Percentiles rank a stretch among this genome's conserved stretches.
Evolutionary conservation across 2,797 vertebrate species (phyloP).

Genomic region (Prunella strophiata): DNA sequence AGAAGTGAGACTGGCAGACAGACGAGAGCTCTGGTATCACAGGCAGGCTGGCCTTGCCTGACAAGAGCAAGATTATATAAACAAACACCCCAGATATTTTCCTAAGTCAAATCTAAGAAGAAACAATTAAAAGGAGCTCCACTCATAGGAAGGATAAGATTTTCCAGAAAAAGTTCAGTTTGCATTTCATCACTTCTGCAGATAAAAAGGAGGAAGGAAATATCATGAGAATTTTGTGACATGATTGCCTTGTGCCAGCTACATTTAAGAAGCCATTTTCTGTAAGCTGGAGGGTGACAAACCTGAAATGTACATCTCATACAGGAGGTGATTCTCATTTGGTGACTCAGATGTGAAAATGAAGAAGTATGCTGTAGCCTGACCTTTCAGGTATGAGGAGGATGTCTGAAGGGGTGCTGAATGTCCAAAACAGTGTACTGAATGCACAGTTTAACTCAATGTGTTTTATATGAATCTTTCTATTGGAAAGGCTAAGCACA

Average conservation of each 20-base stretch:
- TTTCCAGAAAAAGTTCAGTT: neutral
- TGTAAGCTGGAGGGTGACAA: neutral
- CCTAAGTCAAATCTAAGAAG: neutral
- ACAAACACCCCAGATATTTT: neutral
- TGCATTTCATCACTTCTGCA: neutral
- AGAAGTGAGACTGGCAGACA: constrained; percentile 57
- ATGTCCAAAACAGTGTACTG: neutral
- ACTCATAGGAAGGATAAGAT: neutral
- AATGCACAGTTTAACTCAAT: neutral
- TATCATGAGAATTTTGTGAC: neutral
- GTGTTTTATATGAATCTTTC: neutral
- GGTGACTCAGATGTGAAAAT: neutral
- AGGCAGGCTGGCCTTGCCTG: neutral
- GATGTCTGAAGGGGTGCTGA: neutral
- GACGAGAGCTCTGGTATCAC: neutral
- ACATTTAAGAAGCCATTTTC: neutral
- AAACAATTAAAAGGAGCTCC: neutral
- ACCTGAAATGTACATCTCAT: neutral
- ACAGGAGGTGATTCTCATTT: neutral
- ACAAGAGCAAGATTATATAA: constrained; percentile 1
- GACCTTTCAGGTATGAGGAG: neutral
- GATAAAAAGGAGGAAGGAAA: neutral
- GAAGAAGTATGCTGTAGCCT: neutral
- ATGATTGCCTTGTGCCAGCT: neutral
- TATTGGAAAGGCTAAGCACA: neutral